phyloP scores from a whole-genome alignment of 1,140 invertebrate species.

The Xylocopa sonorina region DNA sequence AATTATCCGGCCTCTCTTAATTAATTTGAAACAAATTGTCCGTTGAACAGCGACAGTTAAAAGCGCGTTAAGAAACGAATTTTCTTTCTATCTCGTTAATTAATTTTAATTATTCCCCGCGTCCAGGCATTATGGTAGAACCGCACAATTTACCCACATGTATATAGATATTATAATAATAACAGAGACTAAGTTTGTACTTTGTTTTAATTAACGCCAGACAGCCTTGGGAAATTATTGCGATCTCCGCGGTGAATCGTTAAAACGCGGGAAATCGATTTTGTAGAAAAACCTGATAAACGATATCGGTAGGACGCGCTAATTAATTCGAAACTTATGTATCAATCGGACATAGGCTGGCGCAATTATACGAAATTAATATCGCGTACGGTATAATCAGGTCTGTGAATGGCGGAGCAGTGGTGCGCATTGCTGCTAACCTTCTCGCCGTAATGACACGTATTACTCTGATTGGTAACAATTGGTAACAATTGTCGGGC shows the following conservation, averaged over 20 bases:
- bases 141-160: background rate
- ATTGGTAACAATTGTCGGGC: slow-evolving; percentile 82
- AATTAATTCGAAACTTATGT: slow-evolving; percentile 10
- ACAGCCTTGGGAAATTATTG: background rate
- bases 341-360: too few species aligned
- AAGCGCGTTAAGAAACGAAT: slow-evolving; percentile 2
- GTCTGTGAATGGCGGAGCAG: slow-evolving; percentile 62
- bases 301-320: slow-evolving; percentile 13
- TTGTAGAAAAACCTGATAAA: background rate
- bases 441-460: slow-evolving; percentile 78
- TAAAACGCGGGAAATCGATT: background rate
- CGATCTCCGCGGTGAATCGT: background rate
- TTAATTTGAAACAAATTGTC: slow-evolving; percentile 52
- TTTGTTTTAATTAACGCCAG: background rate
- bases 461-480: slow-evolving; percentile 81
- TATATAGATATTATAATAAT: background rate
- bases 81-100: background rate
- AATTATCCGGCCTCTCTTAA: slow-evolving; percentile 25
- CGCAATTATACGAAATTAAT: slow-evolving; percentile 75
- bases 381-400: slow-evolving; percentile 69
- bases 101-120: slow-evolving; percentile 7
- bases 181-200: background rate
- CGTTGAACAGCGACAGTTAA: slow-evolving; percentile 40
- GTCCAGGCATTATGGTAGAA: background rate
- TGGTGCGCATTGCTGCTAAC: slow-evolving; percentile 72